phyloP scores from a whole-genome alignment of 2,888 invertebrate species.

The Julus scandinavius region DNA sequence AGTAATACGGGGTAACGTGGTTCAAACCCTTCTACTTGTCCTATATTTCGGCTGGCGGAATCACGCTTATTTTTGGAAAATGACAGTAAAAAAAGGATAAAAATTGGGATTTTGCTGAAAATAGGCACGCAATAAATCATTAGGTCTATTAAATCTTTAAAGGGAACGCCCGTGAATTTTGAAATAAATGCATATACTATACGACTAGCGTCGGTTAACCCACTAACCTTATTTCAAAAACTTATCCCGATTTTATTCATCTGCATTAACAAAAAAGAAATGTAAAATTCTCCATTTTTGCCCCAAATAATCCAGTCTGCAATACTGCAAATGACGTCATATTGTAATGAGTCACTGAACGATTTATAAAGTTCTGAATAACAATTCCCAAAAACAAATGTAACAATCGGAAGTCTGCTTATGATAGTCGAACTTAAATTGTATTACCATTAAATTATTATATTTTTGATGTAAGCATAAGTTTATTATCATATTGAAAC shows the following conservation, averaged over 20 bases:
- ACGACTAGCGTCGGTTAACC: not conserved
- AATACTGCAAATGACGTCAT: not conserved
- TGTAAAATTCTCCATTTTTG: not conserved
- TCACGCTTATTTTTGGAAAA: not conserved
- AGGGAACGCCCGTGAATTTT: constrained; percentile 19
- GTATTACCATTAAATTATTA: too few relatives aligned
- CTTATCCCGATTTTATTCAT: constrained; percentile 1
- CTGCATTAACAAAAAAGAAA: not conserved
- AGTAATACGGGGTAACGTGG: not conserved
- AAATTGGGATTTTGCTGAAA: not conserved
- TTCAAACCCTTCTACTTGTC: not conserved
- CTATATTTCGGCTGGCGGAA: not conserved
- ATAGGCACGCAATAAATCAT: not conserved
- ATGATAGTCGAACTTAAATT: too few relatives aligned
- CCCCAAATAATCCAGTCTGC: not conserved
- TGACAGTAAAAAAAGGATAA: not conserved
- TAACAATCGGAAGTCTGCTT: too few relatives aligned
- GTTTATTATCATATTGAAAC: too few relatives aligned
- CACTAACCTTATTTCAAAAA: constrained; percentile 14
- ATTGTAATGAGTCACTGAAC: not conserved
- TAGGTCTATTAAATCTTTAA: not conserved
- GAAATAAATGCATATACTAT: not conserved
- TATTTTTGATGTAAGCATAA: too few relatives aligned
- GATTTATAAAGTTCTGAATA: too few relatives aligned
- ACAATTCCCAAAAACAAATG: too few relatives aligned